Conservation (phyloP, 2,113 vertebrate genomes). For the Ellobius talpinus region DNA sequence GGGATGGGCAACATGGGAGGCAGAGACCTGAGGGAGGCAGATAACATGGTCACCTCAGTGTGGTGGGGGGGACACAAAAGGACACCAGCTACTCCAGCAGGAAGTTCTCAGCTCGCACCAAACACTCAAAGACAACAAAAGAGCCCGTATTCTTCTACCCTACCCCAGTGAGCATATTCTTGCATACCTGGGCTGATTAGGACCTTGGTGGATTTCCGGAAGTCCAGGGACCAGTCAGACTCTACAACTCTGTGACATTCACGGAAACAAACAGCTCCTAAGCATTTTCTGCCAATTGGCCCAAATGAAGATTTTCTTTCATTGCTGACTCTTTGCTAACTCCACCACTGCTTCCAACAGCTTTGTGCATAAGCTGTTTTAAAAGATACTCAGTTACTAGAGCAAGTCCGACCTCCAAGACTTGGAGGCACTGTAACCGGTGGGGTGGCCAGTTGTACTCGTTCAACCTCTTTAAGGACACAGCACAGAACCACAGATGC, state of each 20-base stretch:
- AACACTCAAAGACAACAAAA: not conserved
- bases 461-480: conserved; percentile 10
- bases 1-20: not conserved
- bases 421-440: not conserved
- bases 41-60: not conserved
- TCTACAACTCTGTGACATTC: not conserved
- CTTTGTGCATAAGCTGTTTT: not conserved
- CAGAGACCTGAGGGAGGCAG: not conserved
- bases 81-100: not conserved
- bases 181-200: not conserved
- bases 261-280: not conserved
- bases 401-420: not conserved
- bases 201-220: not conserved
- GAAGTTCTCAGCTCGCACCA: not conserved
- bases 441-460: not conserved
- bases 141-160: not conserved
- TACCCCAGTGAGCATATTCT: not conserved
- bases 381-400: not conserved
- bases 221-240: not conserved
- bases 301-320: not conserved
- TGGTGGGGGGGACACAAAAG: not conserved
- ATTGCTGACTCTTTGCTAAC: not conserved
- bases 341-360: not conserved
- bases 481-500: conserved; percentile 22
- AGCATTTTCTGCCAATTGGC: not conserved